Evolutionary conservation across 2,797 vertebrate species (phyloP), one percentile per base, ranked within the genome.

Genomic region (Cyprinodon diabolis): DNA sequence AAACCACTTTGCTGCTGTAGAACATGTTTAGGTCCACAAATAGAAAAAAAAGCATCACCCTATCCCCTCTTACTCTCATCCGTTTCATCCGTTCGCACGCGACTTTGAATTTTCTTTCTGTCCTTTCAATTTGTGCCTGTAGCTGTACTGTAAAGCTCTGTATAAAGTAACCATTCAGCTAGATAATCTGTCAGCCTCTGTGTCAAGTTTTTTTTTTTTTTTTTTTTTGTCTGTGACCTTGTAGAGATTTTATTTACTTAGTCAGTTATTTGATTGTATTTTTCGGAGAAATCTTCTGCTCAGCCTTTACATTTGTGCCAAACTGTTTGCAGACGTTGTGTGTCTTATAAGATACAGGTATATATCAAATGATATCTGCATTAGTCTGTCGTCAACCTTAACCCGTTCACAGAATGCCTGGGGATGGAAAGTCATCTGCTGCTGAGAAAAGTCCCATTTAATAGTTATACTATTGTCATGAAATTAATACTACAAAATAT

Each of bases 241-340:
- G 87, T 94, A 85, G 87, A 88, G 71, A 84, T 86, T 87, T 87
- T 66, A 55, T 84, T 89, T 91, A 88, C 25, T 69, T 56, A 3
- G 55, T 56, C 37, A 3, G 9, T 70, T 70, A 17, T 3, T 70
- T 70, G 45, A 45, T 91, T 48, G 92, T 92, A 86, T 90, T 88
- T 79, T 78, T 83, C 2, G 85, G 87, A 70, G 79, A 66, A 78
- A 73, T 75, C 79, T 86, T 70, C 84, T 68, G 86, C 92, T 92
- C 90, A 91, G 92, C 91, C 92, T 95, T 94, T 94, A 91, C 89
- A 92, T 94, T 94, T 87, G 95, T 95, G 95, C 94, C 94, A 95
- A 95, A 94, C 89, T 87, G 88, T 93, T 91, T 90, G 93, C 92
- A 77, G 89, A 90, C 86, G 88, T 92, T 84, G 89, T 90, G 91